Conservation (phyloP, 1,140 invertebrate genomes). For the Drosophila jambulina region DNA sequence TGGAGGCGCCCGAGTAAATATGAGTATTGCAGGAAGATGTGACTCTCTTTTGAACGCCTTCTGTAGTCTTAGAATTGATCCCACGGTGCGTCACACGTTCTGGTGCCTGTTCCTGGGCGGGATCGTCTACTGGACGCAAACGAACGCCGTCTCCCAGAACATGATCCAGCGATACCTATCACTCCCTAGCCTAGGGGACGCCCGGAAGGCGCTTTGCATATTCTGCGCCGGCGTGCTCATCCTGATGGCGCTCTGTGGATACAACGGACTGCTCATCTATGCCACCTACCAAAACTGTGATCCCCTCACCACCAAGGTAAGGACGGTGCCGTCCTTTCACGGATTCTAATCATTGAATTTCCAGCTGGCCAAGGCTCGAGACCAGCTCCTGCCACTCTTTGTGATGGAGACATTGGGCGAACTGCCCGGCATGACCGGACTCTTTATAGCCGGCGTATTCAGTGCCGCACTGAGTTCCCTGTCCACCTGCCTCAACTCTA, state of each 20-base stretch:
- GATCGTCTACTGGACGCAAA: constrained; percentile 90
- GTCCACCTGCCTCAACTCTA: constrained; percentile 92
- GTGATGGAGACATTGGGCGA: constrained; percentile 89
- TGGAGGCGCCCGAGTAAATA: constrained; percentile 77
- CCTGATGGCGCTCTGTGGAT: constrained; percentile 88
- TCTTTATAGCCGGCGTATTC: constrained; percentile 90
- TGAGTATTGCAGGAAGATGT: background rate
- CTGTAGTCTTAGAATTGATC: constrained; percentile 90
- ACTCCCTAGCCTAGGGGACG: constrained; percentile 88
- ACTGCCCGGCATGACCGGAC: constrained; percentile 87
- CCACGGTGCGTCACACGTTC: constrained; percentile 91
- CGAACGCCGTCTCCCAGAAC: constrained; percentile 92
- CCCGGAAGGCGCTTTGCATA: constrained; percentile 87
- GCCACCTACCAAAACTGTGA: constrained; percentile 91
- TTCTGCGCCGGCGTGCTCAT: constrained; percentile 87
- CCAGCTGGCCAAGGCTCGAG: constrained; percentile 86
- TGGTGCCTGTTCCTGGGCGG: constrained; percentile 93
- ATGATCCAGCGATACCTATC: constrained; percentile 90
- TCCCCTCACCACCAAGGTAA: constrained; percentile 88
- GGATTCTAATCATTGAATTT: constrained; percentile 6
- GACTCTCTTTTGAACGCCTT: background rate
- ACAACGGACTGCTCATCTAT: constrained; percentile 91
- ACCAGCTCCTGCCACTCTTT: constrained; percentile 87
- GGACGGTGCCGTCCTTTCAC: background rate
- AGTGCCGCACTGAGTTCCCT: constrained; percentile 90